Evolutionary conservation across 2,797 vertebrate genomes (phyloP), one percentile per base, ranked within the genome.

Genomic region (Notolabrus celidotus): DNA sequence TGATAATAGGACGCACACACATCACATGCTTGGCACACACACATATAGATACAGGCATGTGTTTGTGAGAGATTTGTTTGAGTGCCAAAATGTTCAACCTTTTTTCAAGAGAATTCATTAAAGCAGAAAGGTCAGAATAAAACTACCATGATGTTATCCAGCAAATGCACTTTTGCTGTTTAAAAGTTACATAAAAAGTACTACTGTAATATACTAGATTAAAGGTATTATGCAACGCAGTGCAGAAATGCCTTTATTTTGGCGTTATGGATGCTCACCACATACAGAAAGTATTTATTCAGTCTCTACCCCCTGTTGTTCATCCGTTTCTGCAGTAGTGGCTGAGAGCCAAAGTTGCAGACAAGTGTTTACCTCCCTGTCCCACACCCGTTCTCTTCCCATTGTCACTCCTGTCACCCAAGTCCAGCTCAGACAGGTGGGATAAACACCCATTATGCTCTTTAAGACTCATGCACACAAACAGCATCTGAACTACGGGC

Each of bases 31-130:
- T 50, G 36, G 50, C 56, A 7, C 42, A 69, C 71, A 81, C 58
- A 73, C 77, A 74, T 50, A 79, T 49, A 83, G 56, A 79, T 14
- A 57, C 46, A 80, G 31, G 51, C 47, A 56, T 55, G 51, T 71
- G 43, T 67, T 81, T 82, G 67, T 69, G 60, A 57, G 52, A 78
- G 51, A 74, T 72, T 63, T 77, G 75, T 82, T 58, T 31, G 54
- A 49, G 58, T 75, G 85, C 86, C 86, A 86, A 83, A 85, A 54
- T 82, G 66, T 75, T 73, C 74, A 87, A 88, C 88, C 88, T 93
- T 93, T n/a, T 86, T 87, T 86, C 79, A 20, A 61, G 76, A 89
- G 87, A 89, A 74, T 89, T 92, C 63, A 94, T 92, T 92, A 90
- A 89, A 85, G 27, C 46, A 58, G 60, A 92, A 93, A 94, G 91